Conservation (phyloP, 2,797 vertebrate genomes). For the Clarias platycephalus region DNA sequence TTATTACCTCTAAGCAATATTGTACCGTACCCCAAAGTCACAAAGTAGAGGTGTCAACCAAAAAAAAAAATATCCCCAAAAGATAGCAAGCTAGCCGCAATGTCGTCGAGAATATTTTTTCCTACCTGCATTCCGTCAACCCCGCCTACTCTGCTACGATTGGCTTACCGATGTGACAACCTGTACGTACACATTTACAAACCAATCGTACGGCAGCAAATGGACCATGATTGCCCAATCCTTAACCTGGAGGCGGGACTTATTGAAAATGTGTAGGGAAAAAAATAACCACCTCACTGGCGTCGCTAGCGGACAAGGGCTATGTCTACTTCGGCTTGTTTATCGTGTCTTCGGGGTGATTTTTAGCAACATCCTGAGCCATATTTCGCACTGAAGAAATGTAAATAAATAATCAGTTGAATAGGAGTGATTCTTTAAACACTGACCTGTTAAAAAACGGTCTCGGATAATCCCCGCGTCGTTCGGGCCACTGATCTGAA, state of each 20-base stretch:
- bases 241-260: neutral
- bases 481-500: conserved; percentile 68
- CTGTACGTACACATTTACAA: neutral
- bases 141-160: neutral
- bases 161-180: neutral
- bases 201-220: neutral
- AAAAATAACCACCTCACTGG: conserved; percentile 14
- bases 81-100: conserved; percentile 1
- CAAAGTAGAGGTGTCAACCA: neutral
- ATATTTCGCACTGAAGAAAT: neutral
- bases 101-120: conserved; percentile 21
- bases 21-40: neutral
- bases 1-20: neutral
- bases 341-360: neutral
- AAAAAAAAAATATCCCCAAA: neutral
- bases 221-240: neutral
- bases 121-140: neutral
- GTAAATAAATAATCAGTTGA: neutral
- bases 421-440: neutral
- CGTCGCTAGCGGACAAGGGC: conserved; percentile 10
- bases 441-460: conserved; percentile 73
- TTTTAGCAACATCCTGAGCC: neutral
- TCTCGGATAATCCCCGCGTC: conserved; percentile 69
- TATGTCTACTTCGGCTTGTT: conserved; percentile 11
- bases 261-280: neutral